Evolutionary conservation across 2,888 invertebrate species (phyloP).

Genomic region (Tortricodes alternella): DNA sequence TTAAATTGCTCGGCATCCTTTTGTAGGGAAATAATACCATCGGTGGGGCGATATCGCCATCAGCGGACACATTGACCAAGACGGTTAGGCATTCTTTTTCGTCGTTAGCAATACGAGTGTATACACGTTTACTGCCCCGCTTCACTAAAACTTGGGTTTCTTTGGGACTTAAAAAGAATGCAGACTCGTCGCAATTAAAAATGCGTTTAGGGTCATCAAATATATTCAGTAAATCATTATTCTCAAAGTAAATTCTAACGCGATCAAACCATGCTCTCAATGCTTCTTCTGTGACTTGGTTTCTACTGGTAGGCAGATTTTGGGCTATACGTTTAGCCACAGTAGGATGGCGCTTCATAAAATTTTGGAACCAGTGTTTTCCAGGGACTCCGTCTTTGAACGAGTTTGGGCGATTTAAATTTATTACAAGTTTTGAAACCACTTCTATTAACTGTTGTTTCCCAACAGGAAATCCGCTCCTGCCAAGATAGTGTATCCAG

Average conservation of each 20-base stretch:
- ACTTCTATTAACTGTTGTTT: too few relatives aligned
- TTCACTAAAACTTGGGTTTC: slow-evolving; percentile 14
- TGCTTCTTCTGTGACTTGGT: too few relatives aligned
- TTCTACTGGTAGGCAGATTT: too few relatives aligned
- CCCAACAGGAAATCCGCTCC: too few relatives aligned
- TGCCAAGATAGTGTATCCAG: too few relatives aligned
- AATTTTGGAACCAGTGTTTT: too few relatives aligned
- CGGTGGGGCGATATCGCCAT: slow-evolving; percentile 31
- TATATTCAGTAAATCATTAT: slow-evolving; percentile 6
- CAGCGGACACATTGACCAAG: slow-evolving; percentile 29
- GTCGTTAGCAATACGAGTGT: slow-evolving; percentile 22
- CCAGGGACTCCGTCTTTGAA: too few relatives aligned
- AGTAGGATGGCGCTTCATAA: too few relatives aligned
- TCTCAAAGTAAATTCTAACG: slow-evolving; percentile 5
- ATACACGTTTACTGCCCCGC: slow-evolving; percentile 25
- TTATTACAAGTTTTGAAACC: too few relatives aligned
- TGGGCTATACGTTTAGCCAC: too few relatives aligned
- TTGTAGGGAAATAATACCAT: slow-evolving; percentile 33
- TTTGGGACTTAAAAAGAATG: slow-evolving; percentile 14
- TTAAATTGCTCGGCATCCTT: slow-evolving; percentile 10
- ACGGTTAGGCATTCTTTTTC: slow-evolving; percentile 32
- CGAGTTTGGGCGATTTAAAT: too few relatives aligned
- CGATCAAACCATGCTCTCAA: background rate
- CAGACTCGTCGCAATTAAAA: slow-evolving; percentile 20
- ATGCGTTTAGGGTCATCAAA: slow-evolving; percentile 11